phyloP scores from a whole-genome alignment of 2,113 vertebrate genomes.

The Hemicordylus capensis region DNA sequence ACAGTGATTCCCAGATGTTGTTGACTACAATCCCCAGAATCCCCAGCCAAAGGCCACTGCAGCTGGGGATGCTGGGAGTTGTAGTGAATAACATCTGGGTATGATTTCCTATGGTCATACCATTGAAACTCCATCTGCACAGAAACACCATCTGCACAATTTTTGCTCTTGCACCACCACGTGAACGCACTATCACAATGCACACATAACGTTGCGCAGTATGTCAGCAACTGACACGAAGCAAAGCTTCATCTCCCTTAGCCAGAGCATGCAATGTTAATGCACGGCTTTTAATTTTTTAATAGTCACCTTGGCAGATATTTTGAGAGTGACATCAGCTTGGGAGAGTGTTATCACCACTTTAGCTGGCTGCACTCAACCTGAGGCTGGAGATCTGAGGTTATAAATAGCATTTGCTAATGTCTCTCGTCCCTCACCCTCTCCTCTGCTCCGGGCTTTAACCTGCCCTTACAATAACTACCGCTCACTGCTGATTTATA shows the following conservation, averaged over 20 bases:
- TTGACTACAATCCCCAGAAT: too few relatives aligned
- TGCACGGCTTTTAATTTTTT: neutral
- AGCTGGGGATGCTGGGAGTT: too few relatives aligned
- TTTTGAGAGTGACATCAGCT: conserved; percentile 28
- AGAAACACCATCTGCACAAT: too few relatives aligned
- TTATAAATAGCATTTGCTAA: conserved; percentile 18
- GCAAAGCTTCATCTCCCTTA: neutral
- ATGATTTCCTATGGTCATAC: too few relatives aligned
- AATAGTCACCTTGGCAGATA: conserved; percentile 17
- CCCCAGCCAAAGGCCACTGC: too few relatives aligned
- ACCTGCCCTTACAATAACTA: conserved; percentile 17
- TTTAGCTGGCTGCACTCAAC: neutral
- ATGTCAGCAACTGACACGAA: too few relatives aligned
- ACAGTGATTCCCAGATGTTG: too few relatives aligned
- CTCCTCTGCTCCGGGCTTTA: neutral
- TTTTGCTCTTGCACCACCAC: too few relatives aligned
- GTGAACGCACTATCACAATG: too few relatives aligned
- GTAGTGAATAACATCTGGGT: too few relatives aligned
- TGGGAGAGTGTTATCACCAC: conserved; percentile 34
- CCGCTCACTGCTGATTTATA: conserved; percentile 45
- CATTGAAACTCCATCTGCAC: too few relatives aligned
- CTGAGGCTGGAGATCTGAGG: neutral
- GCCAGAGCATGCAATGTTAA: neutral
- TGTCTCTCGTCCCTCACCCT: neutral
- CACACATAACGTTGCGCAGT: too few relatives aligned